A percentile compares a stretch with the other conserved stretches of the same genome.
phyloP scores from a whole-genome alignment of 2,888 invertebrate genomes.

The Platypus cylindrus region DNA sequence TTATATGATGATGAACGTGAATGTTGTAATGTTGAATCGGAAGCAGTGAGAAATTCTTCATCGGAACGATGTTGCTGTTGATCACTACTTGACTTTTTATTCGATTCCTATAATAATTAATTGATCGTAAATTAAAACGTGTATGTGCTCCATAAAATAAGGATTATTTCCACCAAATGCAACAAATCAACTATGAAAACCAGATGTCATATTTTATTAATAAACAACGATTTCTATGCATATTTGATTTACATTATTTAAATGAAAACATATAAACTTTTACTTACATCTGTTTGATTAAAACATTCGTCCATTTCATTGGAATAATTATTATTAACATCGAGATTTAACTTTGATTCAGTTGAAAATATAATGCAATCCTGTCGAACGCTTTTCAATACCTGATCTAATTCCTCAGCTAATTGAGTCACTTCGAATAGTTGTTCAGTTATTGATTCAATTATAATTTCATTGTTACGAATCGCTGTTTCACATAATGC shows the following conservation, averaged over 20 bases:
- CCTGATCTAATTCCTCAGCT: slow-evolving; percentile 53
- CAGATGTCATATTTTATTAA: no score
- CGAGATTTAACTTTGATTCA: slow-evolving; percentile 16
- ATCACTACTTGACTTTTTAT: no score
- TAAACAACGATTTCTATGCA: no score
- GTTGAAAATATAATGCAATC: slow-evolving; percentile 29
- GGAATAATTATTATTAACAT: slow-evolving; percentile 13
- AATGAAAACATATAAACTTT: no score
- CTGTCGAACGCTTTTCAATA: slow-evolving; percentile 40
- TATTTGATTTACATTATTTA: no score
- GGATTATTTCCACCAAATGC: no score
- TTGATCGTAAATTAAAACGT: no score
- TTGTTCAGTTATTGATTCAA: slow-evolving; percentile 53
- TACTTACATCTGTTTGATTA: slow-evolving; percentile 18
- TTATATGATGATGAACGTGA: slow-evolving; percentile 57
- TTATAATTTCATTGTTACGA: slow-evolving; percentile 44
- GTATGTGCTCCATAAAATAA: no score
- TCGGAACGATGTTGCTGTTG: slow-evolving; percentile 43
- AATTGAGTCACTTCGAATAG: slow-evolving; percentile 51
- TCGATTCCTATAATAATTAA: no score
- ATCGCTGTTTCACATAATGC: slow-evolving; percentile 18
- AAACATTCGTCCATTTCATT: slow-evolving; percentile 18
- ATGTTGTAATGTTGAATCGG: slow-evolving; percentile 53
- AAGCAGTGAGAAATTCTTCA: slow-evolving; percentile 55
- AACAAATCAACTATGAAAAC: no score